phyloP scores from a whole-genome alignment of 2,888 invertebrate species.

The Ptilodon capucinus region DNA sequence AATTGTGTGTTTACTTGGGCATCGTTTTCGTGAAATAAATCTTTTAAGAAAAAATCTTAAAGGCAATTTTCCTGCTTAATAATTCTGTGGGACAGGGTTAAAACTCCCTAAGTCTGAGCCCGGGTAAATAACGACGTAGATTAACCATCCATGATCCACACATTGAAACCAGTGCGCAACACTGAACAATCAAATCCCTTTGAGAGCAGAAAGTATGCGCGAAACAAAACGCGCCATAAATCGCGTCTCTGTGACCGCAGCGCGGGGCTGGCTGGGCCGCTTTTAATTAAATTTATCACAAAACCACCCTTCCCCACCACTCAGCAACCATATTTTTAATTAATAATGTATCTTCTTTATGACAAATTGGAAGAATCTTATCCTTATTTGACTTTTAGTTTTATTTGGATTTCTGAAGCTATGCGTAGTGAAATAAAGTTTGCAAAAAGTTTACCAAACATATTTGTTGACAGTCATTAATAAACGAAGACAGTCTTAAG shows the following conservation, averaged over 20 bases:
- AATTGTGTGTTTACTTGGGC: too few relatives aligned
- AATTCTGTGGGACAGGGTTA: too few relatives aligned
- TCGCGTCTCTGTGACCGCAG: slow-evolving; percentile 27
- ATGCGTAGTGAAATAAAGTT: too few relatives aligned
- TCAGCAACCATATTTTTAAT: slow-evolving; percentile 46
- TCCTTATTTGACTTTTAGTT: too few relatives aligned
- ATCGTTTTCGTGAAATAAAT: too few relatives aligned
- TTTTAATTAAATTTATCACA: slow-evolving; percentile 55
- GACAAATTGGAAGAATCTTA: slow-evolving; percentile 17
- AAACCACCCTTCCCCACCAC: slow-evolving; percentile 32
- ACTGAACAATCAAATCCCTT: not conserved
- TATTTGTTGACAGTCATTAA: too few relatives aligned
- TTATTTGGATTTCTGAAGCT: too few relatives aligned
- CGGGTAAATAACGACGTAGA: not conserved
- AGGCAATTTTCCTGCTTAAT: too few relatives aligned
- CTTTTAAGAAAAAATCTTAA: too few relatives aligned
- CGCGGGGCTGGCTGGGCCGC: slow-evolving; percentile 25
- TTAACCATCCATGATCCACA: not conserved
- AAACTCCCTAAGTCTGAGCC: too few relatives aligned
- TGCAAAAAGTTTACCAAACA: too few relatives aligned
- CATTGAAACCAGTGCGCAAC: not conserved
- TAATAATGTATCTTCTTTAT: slow-evolving; percentile 33
- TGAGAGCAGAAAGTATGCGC: slow-evolving; percentile 10
- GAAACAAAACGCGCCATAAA: slow-evolving; percentile 21
- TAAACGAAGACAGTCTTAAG: too few relatives aligned